Evolutionary conservation across 2,888 invertebrate genomes (phyloP).

Genomic region (Gandaritis pyraliata): DNA sequence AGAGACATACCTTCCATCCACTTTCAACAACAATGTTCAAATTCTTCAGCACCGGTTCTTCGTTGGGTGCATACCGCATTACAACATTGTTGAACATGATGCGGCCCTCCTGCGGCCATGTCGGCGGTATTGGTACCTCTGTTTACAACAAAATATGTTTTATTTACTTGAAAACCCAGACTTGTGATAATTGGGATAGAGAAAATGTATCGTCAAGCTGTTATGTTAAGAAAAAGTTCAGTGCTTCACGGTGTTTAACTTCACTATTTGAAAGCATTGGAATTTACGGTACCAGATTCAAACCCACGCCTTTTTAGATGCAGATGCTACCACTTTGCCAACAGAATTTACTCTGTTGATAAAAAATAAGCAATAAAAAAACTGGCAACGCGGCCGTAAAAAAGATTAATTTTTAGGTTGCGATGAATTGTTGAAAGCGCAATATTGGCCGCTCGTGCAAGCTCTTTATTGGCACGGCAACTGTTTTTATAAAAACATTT

Average conservation of each 20-base stretch:
- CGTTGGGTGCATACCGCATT: slow-evolving; percentile 86
- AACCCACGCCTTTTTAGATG: neutral
- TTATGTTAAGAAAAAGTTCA: too few relatives aligned
- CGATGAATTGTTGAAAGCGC: slow-evolving; percentile 44
- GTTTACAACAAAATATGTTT: neutral
- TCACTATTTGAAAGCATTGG: too few relatives aligned
- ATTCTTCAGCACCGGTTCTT: slow-evolving; percentile 85
- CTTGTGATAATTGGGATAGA: too few relatives aligned
- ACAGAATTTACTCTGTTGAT: slow-evolving; percentile 30
- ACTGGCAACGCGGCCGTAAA: slow-evolving; percentile 38
- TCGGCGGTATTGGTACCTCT: slow-evolving; percentile 79
- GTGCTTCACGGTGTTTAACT: too few relatives aligned
- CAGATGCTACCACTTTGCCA: neutral
- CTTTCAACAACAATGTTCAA: slow-evolving; percentile 69
- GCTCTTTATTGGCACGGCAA: slow-evolving; percentile 29
- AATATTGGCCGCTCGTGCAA: slow-evolving; percentile 36
- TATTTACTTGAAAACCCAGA: too few relatives aligned
- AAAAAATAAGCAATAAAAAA: slow-evolving; percentile 40
- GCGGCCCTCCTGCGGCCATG: slow-evolving; percentile 86
- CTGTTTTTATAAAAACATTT: slow-evolving; percentile 10
- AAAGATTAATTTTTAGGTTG: slow-evolving; percentile 42
- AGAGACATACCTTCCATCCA: slow-evolving; percentile 71
- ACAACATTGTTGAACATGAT: slow-evolving; percentile 85
- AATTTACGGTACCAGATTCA: neutral
- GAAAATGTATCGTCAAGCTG: too few relatives aligned